Percentiles rank a stretch among this genome's conserved stretches.
Conservation (phyloP, 2,888 invertebrate species). For the Podotricha telesiphe region DNA sequence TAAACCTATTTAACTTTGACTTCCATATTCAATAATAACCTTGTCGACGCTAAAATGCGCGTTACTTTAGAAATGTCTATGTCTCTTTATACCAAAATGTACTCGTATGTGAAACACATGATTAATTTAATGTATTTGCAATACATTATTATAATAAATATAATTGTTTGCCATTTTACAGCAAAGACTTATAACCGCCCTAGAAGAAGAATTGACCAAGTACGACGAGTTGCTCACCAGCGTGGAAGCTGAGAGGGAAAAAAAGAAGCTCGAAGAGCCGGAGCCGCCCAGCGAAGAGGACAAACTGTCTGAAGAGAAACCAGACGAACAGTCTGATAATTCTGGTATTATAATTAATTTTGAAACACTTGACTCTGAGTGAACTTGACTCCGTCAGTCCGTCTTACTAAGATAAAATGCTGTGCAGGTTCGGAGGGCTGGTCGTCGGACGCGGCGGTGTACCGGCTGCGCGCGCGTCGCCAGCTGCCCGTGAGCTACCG, state of each 20-base stretch:
- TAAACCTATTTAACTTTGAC: too few relatives aligned
- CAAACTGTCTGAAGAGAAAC: constrained; percentile 47
- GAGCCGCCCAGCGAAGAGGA: constrained; percentile 49
- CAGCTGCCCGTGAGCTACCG: constrained; percentile 92
- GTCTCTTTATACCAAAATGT: too few relatives aligned
- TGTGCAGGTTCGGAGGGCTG: constrained; percentile 54
- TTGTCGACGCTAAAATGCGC: too few relatives aligned
- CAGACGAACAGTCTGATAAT: constrained; percentile 80
- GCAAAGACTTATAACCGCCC: constrained; percentile 86
- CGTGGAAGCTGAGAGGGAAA: constrained; percentile 85
- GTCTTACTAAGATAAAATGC: too few relatives aligned
- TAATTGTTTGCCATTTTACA: constrained; percentile 51
- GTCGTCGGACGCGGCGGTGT: constrained; percentile 87
- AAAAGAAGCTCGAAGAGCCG: constrained; percentile 57
- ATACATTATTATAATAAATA: too few relatives aligned
- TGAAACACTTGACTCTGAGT: too few relatives aligned
- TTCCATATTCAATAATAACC: too few relatives aligned
- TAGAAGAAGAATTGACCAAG: constrained; percentile 89
- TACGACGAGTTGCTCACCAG: constrained; percentile 89
- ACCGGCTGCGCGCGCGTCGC: constrained; percentile 91
- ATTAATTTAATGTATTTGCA: too few relatives aligned
- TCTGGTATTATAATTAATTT: constrained; percentile 26
- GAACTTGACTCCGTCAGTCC: too few relatives aligned
- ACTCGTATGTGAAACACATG: too few relatives aligned
- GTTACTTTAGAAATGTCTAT: too few relatives aligned